Conservation (phyloP, 2,888 invertebrate genomes). For the Drosophila dives region DNA sequence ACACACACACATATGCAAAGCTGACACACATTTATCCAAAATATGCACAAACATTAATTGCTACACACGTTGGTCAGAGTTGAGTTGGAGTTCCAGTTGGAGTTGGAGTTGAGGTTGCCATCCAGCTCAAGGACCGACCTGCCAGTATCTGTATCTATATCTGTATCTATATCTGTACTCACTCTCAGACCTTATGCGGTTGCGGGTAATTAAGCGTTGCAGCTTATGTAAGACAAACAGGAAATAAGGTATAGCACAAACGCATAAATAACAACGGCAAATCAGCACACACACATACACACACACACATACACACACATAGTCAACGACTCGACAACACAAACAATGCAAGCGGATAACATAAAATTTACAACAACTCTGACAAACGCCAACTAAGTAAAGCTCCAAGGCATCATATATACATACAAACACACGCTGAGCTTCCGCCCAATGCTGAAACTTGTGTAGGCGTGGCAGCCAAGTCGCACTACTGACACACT, state of each 20-base stretch:
- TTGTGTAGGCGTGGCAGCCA: constrained; percentile 58
- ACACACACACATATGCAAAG: background rate
- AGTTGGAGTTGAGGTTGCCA: background rate
- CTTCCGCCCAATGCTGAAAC: constrained; percentile 59
- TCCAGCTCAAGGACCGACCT: background rate
- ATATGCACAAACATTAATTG: constrained; percentile 4
- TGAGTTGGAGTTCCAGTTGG: too few species aligned
- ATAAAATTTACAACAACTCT: constrained; percentile 76
- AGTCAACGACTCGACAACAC: constrained; percentile 43
- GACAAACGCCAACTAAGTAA: constrained; percentile 50
- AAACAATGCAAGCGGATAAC: constrained; percentile 79
- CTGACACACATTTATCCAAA: constrained; percentile 35
- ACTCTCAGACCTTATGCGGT: constrained; percentile 27
- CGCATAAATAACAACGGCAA: constrained; percentile 73
- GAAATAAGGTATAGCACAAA: constrained; percentile 77
- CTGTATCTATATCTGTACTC: background rate
- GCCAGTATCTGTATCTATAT: background rate
- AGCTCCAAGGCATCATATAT: constrained; percentile 49
- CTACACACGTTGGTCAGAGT: background rate
- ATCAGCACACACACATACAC: constrained; percentile 43
- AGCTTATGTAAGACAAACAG: constrained; percentile 79
- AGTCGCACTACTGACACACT: constrained; percentile 67
- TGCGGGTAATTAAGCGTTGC: constrained; percentile 76
- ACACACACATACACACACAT: constrained; percentile 27
- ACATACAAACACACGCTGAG: constrained; percentile 9